Evolutionary conservation across 2,113 vertebrate genomes (phyloP).

Genomic region (Podarcis muralis): DNA sequence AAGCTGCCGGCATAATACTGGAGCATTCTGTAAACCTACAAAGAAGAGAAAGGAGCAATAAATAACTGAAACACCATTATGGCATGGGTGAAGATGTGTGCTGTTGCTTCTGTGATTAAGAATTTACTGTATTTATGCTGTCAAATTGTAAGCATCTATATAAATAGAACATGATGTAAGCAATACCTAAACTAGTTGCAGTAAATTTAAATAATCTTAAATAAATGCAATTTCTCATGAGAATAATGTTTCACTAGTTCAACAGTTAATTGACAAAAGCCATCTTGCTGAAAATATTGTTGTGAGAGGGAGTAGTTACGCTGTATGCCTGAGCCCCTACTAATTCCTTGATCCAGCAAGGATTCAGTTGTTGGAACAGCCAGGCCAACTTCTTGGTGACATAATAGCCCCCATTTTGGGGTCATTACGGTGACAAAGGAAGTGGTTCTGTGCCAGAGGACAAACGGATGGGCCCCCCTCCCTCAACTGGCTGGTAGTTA

Average conservation of each 20-base stretch:
- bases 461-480: too few species aligned
- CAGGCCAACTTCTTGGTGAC: too few species aligned
- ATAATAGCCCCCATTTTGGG: too few species aligned
- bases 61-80: background rate
- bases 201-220: background rate
- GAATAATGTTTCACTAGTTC: too few species aligned
- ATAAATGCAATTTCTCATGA: background rate
- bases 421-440: too few species aligned
- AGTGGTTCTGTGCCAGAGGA: too few species aligned
- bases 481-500: too few species aligned
- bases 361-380: too few species aligned
- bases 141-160: background rate
- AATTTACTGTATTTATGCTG: constrained; percentile 18
- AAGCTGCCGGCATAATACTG: constrained; percentile 38
- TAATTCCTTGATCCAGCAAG: too few species aligned
- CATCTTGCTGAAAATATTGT: background rate
- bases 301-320: too few species aligned
- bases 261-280: background rate
- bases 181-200: background rate
- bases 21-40: constrained; percentile 40
- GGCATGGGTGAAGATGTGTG: constrained; percentile 6
- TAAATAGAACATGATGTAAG: background rate
- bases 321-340: too few species aligned
- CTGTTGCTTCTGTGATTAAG: background rate
- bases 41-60: constrained; percentile 18